Conservation (phyloP, 2,888 invertebrate genomes). For the Venustoraphidia nigricollis region DNA sequence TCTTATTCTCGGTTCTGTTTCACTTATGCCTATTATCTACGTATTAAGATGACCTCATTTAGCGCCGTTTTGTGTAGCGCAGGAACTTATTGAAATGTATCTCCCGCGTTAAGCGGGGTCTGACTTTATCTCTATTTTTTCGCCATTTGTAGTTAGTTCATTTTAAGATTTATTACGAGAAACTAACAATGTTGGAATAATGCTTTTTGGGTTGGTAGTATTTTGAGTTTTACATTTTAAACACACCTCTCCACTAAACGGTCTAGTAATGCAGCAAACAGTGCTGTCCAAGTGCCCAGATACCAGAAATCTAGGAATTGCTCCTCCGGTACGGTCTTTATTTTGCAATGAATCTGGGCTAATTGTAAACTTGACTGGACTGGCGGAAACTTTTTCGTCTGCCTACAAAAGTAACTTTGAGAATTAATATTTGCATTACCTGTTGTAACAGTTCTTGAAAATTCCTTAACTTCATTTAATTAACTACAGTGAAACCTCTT, state of each 20-base stretch:
- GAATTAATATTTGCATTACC: neutral
- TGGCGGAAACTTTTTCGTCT: slow-evolving; percentile 29
- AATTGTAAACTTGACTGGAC: slow-evolving; percentile 67
- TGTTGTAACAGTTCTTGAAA: slow-evolving; percentile 5
- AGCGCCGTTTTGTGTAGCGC: too few relatives aligned
- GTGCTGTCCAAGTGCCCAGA: slow-evolving; percentile 72
- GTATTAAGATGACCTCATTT: too few relatives aligned
- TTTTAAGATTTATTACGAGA: neutral
- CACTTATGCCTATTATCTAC: too few relatives aligned
- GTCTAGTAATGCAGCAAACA: slow-evolving; percentile 67
- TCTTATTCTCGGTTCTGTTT: too few relatives aligned
- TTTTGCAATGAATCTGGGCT: slow-evolving; percentile 71
- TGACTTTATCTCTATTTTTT: too few relatives aligned
- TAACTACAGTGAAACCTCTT: slow-evolving; percentile 14
- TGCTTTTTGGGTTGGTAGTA: neutral
- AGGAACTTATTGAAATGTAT: too few relatives aligned
- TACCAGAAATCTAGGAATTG: slow-evolving; percentile 69
- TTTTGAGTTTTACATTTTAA: neutral
- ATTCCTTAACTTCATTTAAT: slow-evolving; percentile 7
- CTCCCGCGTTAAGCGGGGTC: too few relatives aligned
- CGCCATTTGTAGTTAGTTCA: too few relatives aligned
- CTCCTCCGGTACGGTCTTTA: slow-evolving; percentile 21
- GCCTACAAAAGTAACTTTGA: slow-evolving; percentile 12
- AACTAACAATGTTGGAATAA: neutral
- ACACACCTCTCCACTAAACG: slow-evolving; percentile 71